phyloP scores from a whole-genome alignment of 1,140 invertebrate genomes.

The Drosophila bocqueti region DNA sequence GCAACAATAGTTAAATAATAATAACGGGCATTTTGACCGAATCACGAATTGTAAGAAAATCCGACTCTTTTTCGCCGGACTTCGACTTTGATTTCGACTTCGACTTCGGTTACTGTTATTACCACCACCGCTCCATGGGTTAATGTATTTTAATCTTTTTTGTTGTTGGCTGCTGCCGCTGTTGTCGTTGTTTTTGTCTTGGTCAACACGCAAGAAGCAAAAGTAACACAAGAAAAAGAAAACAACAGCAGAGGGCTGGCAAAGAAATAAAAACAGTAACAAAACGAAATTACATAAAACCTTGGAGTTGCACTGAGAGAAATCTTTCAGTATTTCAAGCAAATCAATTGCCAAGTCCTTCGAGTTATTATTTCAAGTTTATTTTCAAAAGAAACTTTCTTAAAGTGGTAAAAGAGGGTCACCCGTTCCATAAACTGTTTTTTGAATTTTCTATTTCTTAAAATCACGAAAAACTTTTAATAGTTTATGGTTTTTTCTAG shows the following conservation, averaged over 20 bases:
- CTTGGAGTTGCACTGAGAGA: slow-evolving; percentile 44
- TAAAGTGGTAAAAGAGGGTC: background rate
- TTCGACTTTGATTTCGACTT: slow-evolving; percentile 8
- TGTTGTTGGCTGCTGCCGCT: slow-evolving; percentile 12
- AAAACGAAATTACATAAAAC: slow-evolving; percentile 77
- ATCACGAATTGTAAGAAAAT: slow-evolving; percentile 46
- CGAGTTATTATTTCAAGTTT: background rate
- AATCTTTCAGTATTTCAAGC: background rate
- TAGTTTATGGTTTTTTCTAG: no score
- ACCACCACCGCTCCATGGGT: slow-evolving; percentile 30
- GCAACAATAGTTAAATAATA: slow-evolving; percentile 46
- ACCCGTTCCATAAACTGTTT: no score
- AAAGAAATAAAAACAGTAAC: slow-evolving; percentile 47
- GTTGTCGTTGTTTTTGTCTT: slow-evolving; percentile 40
- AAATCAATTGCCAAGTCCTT: background rate
- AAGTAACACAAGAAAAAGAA: slow-evolving; percentile 51
- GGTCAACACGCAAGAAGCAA: slow-evolving; percentile 71
- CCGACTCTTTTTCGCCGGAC: slow-evolving; percentile 30
- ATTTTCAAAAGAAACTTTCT: background rate
- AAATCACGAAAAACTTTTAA: background rate
- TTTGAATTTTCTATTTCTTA: background rate
- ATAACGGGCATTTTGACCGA: slow-evolving; percentile 42
- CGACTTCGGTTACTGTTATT: slow-evolving; percentile 28
- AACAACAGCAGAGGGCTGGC: slow-evolving; percentile 21
- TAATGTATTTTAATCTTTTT: slow-evolving; percentile 43